Percentiles rank a stretch among this genome's conserved stretches.
Evolutionary conservation across 1,140 invertebrate genomes (phyloP).

Genomic region (Plodia interpunctella): DNA sequence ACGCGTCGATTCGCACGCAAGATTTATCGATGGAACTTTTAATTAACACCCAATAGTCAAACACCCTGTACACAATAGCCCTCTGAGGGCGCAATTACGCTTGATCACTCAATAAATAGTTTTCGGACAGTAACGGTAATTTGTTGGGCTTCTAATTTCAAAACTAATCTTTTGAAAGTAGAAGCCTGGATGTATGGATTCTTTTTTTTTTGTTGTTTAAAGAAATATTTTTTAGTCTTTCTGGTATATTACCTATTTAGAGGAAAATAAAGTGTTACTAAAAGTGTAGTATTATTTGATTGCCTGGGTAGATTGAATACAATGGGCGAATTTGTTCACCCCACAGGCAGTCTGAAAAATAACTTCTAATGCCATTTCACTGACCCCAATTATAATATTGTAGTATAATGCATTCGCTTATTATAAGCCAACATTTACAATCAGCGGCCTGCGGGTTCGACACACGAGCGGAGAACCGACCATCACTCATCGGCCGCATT

Average conservation of each 20-base stretch:
- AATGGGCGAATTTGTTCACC: too few relatives aligned
- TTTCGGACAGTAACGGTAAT: slow-evolving; percentile 6
- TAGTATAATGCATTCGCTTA: not conserved
- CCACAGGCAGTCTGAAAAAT: too few relatives aligned
- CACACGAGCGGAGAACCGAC: slow-evolving; percentile 16
- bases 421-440: slow-evolving; percentile 2
- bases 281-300: too few relatives aligned
- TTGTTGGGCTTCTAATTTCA: not conserved
- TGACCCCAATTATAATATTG: too few relatives aligned
- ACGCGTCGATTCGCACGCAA: slow-evolving; percentile 50
- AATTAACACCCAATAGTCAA: slow-evolving; percentile 59
- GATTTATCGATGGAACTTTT: slow-evolving; percentile 60
- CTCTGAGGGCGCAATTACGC: slow-evolving; percentile 17
- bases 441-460: not conserved
- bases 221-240: too few relatives aligned
- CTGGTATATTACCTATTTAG: too few relatives aligned
- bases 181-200: not conserved
- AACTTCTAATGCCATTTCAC: too few relatives aligned
- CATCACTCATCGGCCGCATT: slow-evolving; percentile 38
- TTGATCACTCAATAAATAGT: slow-evolving; percentile 23
- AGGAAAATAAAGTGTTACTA: too few relatives aligned
- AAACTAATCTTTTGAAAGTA: not conserved
- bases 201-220: too few relatives aligned
- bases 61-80: slow-evolving; percentile 46
- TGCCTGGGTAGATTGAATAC: too few relatives aligned